Evolutionary conservation across 2,797 vertebrate species (phyloP).

Genomic region (Clarias platycephalus): DNA sequence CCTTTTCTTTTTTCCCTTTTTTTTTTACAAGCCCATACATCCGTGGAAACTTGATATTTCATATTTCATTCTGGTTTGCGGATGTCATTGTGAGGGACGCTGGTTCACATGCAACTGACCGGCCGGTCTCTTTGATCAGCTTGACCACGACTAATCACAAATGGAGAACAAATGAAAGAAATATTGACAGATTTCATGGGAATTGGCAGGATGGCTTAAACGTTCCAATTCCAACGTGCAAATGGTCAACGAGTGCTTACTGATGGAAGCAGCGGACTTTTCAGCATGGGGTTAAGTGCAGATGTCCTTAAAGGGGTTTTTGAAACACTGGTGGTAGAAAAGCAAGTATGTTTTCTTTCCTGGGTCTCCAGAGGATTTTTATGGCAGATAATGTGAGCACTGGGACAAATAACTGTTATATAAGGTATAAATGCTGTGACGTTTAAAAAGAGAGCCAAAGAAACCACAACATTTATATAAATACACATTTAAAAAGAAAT

Average conservation of each 20-base stretch:
- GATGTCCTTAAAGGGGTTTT: conserved; percentile 41
- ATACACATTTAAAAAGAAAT: conserved; percentile 43
- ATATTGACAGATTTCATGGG: conserved; percentile 99
- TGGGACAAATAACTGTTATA: conserved; percentile 34
- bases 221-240: conserved; percentile 81
- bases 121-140: conserved; percentile 91
- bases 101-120: conserved; percentile 96
- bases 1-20: conserved; percentile 70
- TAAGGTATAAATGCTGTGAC: conserved; percentile 46
- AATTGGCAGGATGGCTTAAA: conserved; percentile 87
- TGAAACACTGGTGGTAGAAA: conserved; percentile 55
- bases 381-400: conserved; percentile 19
- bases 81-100: conserved; percentile 96
- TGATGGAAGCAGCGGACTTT: conserved; percentile 74
- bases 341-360: conserved; percentile 53
- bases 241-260: conserved; percentile 79
- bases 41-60: conserved; percentile 99
- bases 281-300: conserved; percentile 68
- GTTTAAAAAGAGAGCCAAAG: conserved; percentile 43
- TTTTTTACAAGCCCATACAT: conserved; percentile 97
- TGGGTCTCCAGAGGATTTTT: conserved; percentile 37
- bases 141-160: conserved; percentile 94
- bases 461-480: conserved; percentile 62
- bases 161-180: conserved; percentile 99
- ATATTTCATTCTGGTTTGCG: conserved; percentile 99